phyloP scores from a whole-genome alignment of 2,113 vertebrate genomes.

The Cichladusa arquata region DNA sequence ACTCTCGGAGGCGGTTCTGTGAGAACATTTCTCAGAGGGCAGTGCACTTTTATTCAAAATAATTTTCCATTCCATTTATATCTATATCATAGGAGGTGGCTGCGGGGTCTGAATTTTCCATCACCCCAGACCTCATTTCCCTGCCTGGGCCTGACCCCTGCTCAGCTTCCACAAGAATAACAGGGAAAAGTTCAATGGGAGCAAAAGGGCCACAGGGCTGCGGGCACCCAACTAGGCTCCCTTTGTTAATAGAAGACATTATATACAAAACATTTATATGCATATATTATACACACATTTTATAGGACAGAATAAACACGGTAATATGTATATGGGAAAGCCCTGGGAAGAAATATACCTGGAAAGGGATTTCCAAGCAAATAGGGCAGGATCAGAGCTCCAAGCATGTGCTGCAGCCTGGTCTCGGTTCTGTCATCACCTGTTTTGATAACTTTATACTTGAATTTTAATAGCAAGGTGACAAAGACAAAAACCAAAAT shows the following conservation, averaged over 20 bases:
- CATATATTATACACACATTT: too few relatives aligned
- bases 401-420: accelerated
- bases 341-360: neutral
- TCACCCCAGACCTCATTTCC: slow-evolving; percentile 54
- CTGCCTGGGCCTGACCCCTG: slow-evolving; percentile 54
- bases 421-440: neutral
- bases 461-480: neutral
- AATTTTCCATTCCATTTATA: slow-evolving; percentile 79
- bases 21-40: slow-evolving; percentile 73
- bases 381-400: accelerated
- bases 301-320: neutral
- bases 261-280: neutral
- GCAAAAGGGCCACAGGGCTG: neutral
- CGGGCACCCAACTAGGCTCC: neutral
- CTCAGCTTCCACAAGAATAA: slow-evolving; percentile 51
- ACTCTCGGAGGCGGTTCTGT: slow-evolving; percentile 49
- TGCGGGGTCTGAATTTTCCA: slow-evolving; percentile 70
- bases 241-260: neutral
- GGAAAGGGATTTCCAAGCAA: neutral
- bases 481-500: neutral
- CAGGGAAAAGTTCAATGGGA: slow-evolving; percentile 19
- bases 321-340: neutral
- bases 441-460: neutral
- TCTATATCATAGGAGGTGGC: slow-evolving; percentile 71
- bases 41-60: slow-evolving; percentile 66